Percentiles rank a stretch among this genome's conserved stretches.
These are phyloP conservation scores for Hoplostethus mediterraneus DNA, from an alignment of 2,797 vertebrate species.

Conservation along the genomic window DNA sequence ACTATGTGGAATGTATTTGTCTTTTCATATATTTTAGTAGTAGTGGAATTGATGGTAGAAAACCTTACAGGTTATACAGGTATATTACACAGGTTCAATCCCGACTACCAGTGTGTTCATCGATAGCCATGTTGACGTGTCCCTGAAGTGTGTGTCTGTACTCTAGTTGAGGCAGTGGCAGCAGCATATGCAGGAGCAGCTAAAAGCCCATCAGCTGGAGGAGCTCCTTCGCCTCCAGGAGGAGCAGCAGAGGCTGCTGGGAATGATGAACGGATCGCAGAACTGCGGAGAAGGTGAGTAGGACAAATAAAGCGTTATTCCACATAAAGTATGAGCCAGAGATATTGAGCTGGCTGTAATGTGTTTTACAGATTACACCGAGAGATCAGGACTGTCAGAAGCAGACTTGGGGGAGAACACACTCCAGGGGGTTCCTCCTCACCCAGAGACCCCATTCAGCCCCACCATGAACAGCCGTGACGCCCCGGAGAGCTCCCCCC, in stretches of 20 bases:
- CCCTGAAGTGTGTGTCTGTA: conserved; percentile 24
- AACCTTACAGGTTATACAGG: too few species aligned
- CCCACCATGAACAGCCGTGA: neutral
- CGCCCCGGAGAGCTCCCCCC: conserved; percentile 5
- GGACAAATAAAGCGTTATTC: neutral
- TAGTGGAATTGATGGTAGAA: too few species aligned
- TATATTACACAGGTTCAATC: too few species aligned
- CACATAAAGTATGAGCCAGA: too few species aligned
- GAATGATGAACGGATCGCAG: conserved; percentile 67
- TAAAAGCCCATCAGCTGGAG: conserved; percentile 91
- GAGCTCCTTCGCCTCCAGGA: conserved; percentile 90
- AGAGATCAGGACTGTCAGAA: conserved; percentile 33
- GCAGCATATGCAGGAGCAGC: conserved; percentile 92
- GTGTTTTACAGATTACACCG: conserved; percentile 32
- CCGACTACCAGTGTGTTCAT: too few species aligned
- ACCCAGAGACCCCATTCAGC: neutral
- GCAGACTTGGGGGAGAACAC: conserved; percentile 35
- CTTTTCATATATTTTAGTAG: too few species aligned
- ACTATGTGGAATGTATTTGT: too few species aligned
- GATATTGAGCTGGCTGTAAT: conserved; percentile 4
- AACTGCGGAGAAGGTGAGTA: conserved; percentile 54
- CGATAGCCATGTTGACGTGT: too few species aligned
- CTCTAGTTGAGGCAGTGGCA: conserved; percentile 91
- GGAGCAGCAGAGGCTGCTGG: conserved; percentile 89
- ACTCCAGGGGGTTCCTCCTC: conserved; percentile 12